Evolutionary conservation across 64 coral and sea anemone genomes (phyloP).

Genomic region (Actinia tenebrosa): DNA sequence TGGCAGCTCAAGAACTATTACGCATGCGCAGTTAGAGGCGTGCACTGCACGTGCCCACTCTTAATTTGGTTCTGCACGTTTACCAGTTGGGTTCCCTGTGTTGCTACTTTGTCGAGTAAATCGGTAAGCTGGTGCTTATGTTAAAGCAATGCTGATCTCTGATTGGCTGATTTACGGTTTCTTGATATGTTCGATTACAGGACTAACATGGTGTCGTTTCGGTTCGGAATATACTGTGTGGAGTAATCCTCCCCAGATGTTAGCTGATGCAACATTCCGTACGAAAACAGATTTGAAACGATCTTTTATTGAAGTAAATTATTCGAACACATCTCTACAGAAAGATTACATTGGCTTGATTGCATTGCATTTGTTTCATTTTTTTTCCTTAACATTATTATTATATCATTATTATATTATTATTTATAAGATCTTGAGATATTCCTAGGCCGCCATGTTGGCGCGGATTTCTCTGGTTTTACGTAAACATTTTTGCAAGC

Average conservation of each 20-base stretch:
- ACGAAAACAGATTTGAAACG: neutral
- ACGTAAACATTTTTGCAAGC: neutral
- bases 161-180: too few species aligned
- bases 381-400: neutral
- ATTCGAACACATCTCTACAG: neutral
- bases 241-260: neutral
- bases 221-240: too few species aligned
- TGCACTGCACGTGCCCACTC: too few species aligned
- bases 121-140: too few species aligned
- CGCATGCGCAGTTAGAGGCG: too few species aligned
- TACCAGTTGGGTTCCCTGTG: too few species aligned
- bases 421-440: neutral
- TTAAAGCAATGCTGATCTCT: too few species aligned
- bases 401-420: neutral
- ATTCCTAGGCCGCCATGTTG: neutral
- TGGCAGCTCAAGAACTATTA: too few species aligned
- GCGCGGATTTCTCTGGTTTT: neutral
- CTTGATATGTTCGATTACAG: neutral
- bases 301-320: neutral
- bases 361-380: neutral
- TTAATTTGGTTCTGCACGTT: too few species aligned
- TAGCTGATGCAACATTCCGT: neutral
- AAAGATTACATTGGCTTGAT: neutral
- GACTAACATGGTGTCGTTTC: too few species aligned
- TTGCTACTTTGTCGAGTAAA: too few species aligned